These are phyloP conservation scores for Himalopsyche japonica DNA, from an alignment of 2,888 invertebrate species.

Conservation along the genomic window DNA sequence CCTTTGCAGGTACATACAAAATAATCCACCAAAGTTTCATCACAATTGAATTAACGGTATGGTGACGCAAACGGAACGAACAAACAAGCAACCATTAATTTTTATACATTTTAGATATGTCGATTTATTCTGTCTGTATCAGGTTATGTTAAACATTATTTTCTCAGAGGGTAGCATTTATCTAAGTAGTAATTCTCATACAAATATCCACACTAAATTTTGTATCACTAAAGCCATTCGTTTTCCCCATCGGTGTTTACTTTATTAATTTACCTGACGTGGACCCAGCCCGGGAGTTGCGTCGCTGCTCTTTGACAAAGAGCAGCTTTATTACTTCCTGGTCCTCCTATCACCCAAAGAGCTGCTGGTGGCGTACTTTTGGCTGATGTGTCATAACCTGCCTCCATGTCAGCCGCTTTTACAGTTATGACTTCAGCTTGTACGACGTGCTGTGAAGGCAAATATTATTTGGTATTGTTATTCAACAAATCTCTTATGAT, in stretches of 20 bases:
- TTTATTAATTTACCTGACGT: conserved; percentile 61
- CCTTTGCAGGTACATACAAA: too few species aligned
- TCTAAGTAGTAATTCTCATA: too few species aligned
- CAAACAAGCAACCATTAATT: too few species aligned
- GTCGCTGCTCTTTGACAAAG: conserved; percentile 75
- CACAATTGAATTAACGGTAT: too few species aligned
- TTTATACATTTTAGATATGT: too few species aligned
- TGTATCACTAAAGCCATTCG: neutral
- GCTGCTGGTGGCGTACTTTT: conserved; percentile 50
- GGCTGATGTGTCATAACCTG: conserved; percentile 52
- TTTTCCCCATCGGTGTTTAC: neutral
- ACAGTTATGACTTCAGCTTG: conserved; percentile 51
- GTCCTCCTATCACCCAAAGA: conserved; percentile 78
- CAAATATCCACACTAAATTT: neutral
- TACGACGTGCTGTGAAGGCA: conserved; percentile 43
- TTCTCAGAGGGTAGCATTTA: too few species aligned
- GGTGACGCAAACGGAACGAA: too few species aligned
- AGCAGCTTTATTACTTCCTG: conserved; percentile 86
- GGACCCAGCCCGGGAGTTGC: conserved; percentile 73
- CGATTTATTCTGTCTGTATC: too few species aligned
- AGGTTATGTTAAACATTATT: too few species aligned
- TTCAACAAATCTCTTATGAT: too few species aligned
- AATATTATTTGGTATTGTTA: too few species aligned
- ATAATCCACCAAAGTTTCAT: too few species aligned
- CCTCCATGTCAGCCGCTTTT: conserved; percentile 36